Evolutionary conservation across 2,888 invertebrate species (phyloP), one percentile per base, ranked within the genome.

Genomic region (Phymatocera aterrima): DNA sequence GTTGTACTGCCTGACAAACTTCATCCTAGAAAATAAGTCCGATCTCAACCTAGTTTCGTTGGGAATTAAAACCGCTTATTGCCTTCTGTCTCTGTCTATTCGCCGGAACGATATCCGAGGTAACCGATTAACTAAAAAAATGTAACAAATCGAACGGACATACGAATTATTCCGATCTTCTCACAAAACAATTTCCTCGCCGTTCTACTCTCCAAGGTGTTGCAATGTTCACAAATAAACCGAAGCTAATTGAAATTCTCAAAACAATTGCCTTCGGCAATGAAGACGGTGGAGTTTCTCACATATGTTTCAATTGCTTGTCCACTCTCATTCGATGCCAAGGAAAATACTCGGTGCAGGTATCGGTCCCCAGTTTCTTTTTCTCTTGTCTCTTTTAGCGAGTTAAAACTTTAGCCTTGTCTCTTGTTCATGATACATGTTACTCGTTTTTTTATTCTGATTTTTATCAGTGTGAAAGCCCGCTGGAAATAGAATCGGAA

Each of bases 301-400:
- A 81, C 0, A 80, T 68, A 0, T 83, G 81, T 18, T 77, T 83
- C 60, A 79, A 82, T 40, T 78, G 85, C 2, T 81, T 85, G 12
- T 77, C 81, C 5, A 80, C 80, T 54, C 80, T 85, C n/a, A 61
- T 85, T n/a, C 79, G 48, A 18, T 77, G 10, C 28, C 77, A 57
- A 37, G 61, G 51, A 28, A 54, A 79, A 57, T 75, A 18, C 31
- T 80, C 78, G 0, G n/a, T n/a, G 12, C 61, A 37, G 60, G 75
- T 46, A 57, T 46, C n/a, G n/a, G 54, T 6, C 18, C 3, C 15
- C 15, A 46, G 3, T 8, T 46, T 10, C n/a, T 5, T 3, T 3
- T 15, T 46, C 46, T 3, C 40, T 8, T 8, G 46, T 46, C n/a
- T n/a, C n/a, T n/a, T n/a, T n/a, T n/a, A n/a, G n/a, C n/a, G n/a